Evolutionary conservation across 23 tunicate genomes (phyloP).

Genomic region (Pegea sp.): DNA sequence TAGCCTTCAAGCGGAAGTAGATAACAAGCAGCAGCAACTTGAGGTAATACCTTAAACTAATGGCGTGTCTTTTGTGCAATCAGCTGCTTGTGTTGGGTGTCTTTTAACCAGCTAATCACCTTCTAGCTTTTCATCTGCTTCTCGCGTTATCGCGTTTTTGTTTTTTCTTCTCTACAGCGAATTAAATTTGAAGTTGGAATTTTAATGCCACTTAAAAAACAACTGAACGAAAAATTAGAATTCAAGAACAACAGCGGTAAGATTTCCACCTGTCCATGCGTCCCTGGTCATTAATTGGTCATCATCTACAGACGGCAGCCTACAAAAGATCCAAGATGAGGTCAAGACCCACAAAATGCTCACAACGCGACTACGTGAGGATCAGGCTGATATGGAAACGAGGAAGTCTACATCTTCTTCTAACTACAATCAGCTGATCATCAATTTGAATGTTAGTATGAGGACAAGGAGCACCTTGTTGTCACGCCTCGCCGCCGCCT

Average conservation of each 20-base stretch:
- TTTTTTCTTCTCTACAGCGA: slow-evolving; percentile 6
- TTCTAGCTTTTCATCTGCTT: not conserved
- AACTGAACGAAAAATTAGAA: slow-evolving; percentile 15
- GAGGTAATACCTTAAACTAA: slow-evolving; percentile 7
- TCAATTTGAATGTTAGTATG: slow-evolving; percentile 32
- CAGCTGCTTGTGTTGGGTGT: slow-evolving; percentile 1
- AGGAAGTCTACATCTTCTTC: slow-evolving; percentile 5
- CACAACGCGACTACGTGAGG: slow-evolving; percentile 10
- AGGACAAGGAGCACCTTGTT: too few species aligned
- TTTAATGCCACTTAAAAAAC: slow-evolving; percentile 39
- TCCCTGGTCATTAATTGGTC: not conserved
- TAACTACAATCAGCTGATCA: slow-evolving; percentile 17
- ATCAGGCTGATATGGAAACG: slow-evolving; percentile 14
- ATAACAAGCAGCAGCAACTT: slow-evolving; percentile 53
- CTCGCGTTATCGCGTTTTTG: not conserved
- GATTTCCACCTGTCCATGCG: not conserved
- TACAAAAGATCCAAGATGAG: slow-evolving; percentile 18
- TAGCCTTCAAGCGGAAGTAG: slow-evolving; percentile 33
- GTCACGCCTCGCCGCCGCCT: too few species aligned
- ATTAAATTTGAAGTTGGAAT: slow-evolving; percentile 26
- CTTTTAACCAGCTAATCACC: not conserved
- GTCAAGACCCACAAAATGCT: slow-evolving; percentile 18
- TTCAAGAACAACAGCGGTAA: slow-evolving; percentile 21
- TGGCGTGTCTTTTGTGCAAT: not conserved
- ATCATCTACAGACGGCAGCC: slow-evolving; percentile 11